Evolutionary conservation across 2,888 invertebrate genomes (phyloP).

Genomic region (Scaptomyza polygonia): DNA sequence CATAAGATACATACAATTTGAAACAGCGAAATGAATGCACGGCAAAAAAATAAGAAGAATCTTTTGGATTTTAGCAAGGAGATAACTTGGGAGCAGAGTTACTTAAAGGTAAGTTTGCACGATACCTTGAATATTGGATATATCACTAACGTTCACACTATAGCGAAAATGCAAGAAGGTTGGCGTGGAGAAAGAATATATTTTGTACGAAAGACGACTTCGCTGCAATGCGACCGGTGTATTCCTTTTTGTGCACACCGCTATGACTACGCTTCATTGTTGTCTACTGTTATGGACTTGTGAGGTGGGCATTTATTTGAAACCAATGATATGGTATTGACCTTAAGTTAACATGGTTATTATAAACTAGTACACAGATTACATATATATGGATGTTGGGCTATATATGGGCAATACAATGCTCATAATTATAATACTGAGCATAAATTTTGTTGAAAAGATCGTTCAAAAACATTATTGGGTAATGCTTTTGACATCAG

Average conservation of each 20-base stretch:
- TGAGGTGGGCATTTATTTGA: conserved; percentile 26
- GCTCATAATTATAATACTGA: conserved; percentile 17
- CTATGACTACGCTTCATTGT: conserved; percentile 19
- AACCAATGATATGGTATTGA: not conserved
- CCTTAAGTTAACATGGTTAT: not conserved
- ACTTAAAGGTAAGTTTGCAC: conserved; percentile 33
- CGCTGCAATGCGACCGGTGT: conserved; percentile 19
- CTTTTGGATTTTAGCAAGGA: conserved; percentile 29
- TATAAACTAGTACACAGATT: conserved; percentile 27
- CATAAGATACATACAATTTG: not conserved
- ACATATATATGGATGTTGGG: conserved; percentile 35
- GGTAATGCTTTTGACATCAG: conserved; percentile 37
- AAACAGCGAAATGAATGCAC: not conserved
- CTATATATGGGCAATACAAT: not conserved
- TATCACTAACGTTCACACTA: not conserved
- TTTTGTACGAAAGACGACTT: conserved; percentile 44
- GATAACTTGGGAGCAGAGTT: conserved; percentile 29
- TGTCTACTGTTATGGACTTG: conserved; percentile 27
- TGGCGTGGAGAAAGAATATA: conserved; percentile 43
- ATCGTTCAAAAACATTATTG: conserved; percentile 6
- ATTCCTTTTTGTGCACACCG: conserved; percentile 43
- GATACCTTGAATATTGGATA: not conserved
- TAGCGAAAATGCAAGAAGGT: conserved; percentile 46
- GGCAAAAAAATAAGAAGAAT: not conserved
- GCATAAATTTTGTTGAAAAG: conserved; percentile 33